Evolutionary conservation across 2,888 invertebrate genomes (phyloP).

Genomic region (Pammene aurita): DNA sequence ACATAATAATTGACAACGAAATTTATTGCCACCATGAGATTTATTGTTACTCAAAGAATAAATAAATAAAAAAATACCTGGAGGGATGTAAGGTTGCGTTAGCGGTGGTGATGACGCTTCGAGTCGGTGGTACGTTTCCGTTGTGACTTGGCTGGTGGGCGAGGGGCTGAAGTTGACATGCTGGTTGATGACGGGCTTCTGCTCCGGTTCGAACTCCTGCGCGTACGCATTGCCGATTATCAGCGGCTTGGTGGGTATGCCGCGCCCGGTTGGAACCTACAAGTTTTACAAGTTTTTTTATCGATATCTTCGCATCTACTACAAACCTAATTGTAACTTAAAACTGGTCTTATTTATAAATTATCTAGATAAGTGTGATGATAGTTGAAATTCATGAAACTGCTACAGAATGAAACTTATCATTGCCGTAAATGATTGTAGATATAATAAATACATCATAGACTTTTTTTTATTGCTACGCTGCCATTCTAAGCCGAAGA

Average conservation of each 20-base stretch:
- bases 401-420: too few species aligned
- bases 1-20: too few species aligned
- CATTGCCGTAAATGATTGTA: too few species aligned
- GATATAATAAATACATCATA: too few species aligned
- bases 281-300: neutral
- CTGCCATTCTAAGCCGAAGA: too few species aligned
- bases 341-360: neutral
- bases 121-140: conserved; percentile 63
- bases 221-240: conserved; percentile 80
- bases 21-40: too few species aligned
- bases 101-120: conserved; percentile 68
- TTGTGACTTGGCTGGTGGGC: conserved; percentile 55
- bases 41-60: too few species aligned
- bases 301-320: neutral
- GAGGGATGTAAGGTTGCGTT: conserved; percentile 72
- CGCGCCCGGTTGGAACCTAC: conserved; percentile 74
- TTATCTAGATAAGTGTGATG: neutral
- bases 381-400: too few species aligned
- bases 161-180: conserved; percentile 59
- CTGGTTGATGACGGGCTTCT: conserved; percentile 52
- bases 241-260: conserved; percentile 68
- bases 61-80: conserved; percentile 54
- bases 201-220: conserved; percentile 75
- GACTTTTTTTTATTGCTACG: too few species aligned
- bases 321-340: neutral